phyloP scores from a whole-genome alignment of 2,797 vertebrate species.

The Enteromius thamalakanensis region DNA sequence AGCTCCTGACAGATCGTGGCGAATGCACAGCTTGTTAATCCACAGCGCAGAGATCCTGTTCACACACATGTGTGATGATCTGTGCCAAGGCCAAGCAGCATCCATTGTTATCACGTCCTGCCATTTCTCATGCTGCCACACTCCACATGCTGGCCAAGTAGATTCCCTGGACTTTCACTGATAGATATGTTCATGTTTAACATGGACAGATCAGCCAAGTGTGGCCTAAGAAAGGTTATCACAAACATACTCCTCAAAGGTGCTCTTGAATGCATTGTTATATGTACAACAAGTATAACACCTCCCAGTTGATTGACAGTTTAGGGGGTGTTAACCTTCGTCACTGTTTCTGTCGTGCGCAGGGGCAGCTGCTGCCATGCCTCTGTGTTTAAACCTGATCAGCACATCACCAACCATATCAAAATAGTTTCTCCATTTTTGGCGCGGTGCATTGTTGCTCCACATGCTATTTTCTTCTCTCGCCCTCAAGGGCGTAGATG shows the following conservation, averaged over 20 bases:
- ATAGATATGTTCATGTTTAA: conserved; percentile 28
- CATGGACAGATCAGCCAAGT: conserved; percentile 12
- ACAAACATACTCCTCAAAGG: background rate
- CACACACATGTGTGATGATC: background rate
- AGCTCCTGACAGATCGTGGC: conserved; percentile 23
- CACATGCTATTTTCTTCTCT: conserved; percentile 72
- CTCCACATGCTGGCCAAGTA: background rate
- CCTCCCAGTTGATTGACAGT: conserved; percentile 44
- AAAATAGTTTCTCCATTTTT: conserved; percentile 85
- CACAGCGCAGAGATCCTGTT: conserved; percentile 28
- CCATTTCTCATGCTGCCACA: conserved; percentile 1
- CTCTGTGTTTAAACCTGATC: conserved; percentile 77
- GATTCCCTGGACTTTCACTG: background rate
- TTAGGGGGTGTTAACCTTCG: conserved; percentile 28
- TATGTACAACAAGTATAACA: background rate
- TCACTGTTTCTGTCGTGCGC: conserved; percentile 53
- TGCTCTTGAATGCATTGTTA: background rate
- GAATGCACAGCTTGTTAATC: conserved; percentile 46
- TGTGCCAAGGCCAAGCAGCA: conserved; percentile 20
- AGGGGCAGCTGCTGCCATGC: conserved; percentile 72
- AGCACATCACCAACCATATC: conserved; percentile 67
- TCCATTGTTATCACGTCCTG: conserved; percentile 28
- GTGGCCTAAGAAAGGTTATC: background rate
- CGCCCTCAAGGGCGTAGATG: conserved; percentile 69
- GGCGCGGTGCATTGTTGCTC: conserved; percentile 71